Base-by-base conservation (phyloP, 2,888 invertebrate genomes). In the Liposcelis brunnea region DNA sequence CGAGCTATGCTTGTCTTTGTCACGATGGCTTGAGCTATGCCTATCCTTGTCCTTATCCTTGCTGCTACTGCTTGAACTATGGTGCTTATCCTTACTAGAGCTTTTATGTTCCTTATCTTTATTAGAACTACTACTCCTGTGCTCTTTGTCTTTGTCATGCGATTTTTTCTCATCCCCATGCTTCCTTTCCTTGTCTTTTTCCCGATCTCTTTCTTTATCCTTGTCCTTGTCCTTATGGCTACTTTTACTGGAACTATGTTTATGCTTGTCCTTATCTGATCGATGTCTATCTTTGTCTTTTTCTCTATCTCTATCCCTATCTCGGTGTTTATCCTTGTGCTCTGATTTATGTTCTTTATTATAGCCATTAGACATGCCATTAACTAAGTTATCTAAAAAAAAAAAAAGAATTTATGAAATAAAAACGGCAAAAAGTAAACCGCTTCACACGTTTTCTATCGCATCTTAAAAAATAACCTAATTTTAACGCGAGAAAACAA, bases 311-410 rank as follows among this genome's bases (percentile, higher is more conserved):
- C 65, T 66, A 53, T 52, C 48, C 7, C 50, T 58, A 50, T 62
- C 59, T 44, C 61, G 58, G 50, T 67, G 63, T 50, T 66, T 68
- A 54, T 68, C 66, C 55, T 64, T 66, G 58, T 71, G 69, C 34
- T 72, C 71, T 16, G 71, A 70, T 57, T 70, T 71, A 56, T 70
- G 67, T 51, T 68, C 68, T 52, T 69, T 69, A 52, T 62, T 61
- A 61, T 78, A 83, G 45, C 85, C 86, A 66, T 85, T 82, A 57
- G 79, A 80, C 58, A 83, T 67, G 48, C 85, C 85, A 68, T 85
- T 85, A 66, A 81, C 69, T 26, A 26, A 26, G 67, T 77, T 75
- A 62, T 57, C 57, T 36, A 14, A 14, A 36, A 36, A 36, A 14
- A 36, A 36, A 14, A 42, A 2, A 42, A 42, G 26, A 42, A 31